These are phyloP conservation scores for Anastatus disparis DNA, from an alignment of 1,140 invertebrate species.

Conservation along the genomic window DNA sequence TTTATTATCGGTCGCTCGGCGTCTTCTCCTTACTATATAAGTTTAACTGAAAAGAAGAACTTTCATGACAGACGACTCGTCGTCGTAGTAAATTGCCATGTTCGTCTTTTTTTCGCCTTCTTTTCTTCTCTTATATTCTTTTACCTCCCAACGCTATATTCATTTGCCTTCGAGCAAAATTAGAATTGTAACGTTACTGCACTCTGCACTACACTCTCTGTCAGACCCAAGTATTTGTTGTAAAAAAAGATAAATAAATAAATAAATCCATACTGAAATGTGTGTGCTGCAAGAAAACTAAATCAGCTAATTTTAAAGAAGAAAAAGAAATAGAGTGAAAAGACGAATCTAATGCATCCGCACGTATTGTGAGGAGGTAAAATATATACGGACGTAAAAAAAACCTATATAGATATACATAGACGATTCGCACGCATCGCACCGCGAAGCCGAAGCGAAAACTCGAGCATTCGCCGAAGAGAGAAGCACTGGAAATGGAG, in stretches of 20 bases:
- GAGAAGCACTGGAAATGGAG: constrained; percentile 66
- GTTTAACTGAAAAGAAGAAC: no score
- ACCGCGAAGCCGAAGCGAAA: constrained; percentile 19
- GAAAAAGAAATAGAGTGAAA: constrained; percentile 10
- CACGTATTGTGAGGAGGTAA: constrained; percentile 39
- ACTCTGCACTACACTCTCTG: no score
- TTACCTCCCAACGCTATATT: no score
- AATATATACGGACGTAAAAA: constrained; percentile 36
- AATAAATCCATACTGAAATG: not conserved
- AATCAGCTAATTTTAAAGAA: constrained; percentile 33
- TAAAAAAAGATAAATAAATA: not conserved
- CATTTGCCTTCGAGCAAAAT: not conserved
- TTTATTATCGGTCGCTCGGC: not conserved
- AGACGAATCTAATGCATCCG: constrained; percentile 41
- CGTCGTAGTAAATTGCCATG: no score
- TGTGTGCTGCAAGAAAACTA: not conserved
- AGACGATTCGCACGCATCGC: constrained; percentile 32
- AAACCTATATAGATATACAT: not conserved
- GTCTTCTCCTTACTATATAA: no score
- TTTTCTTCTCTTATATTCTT: no score
- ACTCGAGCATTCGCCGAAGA: constrained; percentile 47
- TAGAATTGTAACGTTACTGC: no score
- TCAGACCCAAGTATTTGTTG: no score
- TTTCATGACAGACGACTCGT: no score
- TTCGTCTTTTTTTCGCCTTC: no score